Percentiles rank a stretch among this genome's conserved stretches.
Conservation (phyloP, 2,888 invertebrate genomes). For the Rhimphoctona megacephalus region DNA sequence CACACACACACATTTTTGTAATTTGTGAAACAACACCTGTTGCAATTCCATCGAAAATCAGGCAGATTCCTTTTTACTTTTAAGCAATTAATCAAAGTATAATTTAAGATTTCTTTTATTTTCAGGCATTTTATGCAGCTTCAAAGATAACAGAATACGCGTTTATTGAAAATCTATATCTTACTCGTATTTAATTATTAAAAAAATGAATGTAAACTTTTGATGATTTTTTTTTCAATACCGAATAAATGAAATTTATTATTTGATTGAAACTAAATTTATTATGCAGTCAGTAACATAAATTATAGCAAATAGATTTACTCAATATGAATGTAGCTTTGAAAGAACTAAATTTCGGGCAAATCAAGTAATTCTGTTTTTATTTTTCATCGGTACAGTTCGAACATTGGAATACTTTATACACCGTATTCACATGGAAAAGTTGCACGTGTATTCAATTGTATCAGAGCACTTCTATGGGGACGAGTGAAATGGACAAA, state of each 20-base stretch:
- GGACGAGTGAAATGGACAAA: constrained; percentile 16
- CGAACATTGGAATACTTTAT: neutral
- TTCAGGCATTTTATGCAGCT: neutral
- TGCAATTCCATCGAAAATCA: constrained; percentile 19
- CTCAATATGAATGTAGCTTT: neutral
- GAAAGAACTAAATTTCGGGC: neutral
- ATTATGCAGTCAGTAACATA: neutral
- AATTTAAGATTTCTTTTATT: neutral
- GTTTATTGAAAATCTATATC: neutral
- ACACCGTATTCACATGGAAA: constrained; percentile 2
- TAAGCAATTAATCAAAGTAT: neutral
- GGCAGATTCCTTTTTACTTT: neutral
- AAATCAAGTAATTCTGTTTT: neutral
- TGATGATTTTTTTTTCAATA: neutral
- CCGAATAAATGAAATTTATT: neutral
- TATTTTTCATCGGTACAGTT: neutral
- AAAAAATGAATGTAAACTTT: neutral
- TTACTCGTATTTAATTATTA: neutral
- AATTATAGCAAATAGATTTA: neutral
- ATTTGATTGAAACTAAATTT: neutral
- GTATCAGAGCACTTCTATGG: constrained; percentile 14
- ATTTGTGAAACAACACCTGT: constrained; percentile 66
- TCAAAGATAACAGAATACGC: neutral
- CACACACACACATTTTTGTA: constrained; percentile 4
- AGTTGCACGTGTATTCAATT: constrained; percentile 32